phyloP scores from a whole-genome alignment of 2,797 vertebrate species.

The Enteromius trimaculatus region DNA sequence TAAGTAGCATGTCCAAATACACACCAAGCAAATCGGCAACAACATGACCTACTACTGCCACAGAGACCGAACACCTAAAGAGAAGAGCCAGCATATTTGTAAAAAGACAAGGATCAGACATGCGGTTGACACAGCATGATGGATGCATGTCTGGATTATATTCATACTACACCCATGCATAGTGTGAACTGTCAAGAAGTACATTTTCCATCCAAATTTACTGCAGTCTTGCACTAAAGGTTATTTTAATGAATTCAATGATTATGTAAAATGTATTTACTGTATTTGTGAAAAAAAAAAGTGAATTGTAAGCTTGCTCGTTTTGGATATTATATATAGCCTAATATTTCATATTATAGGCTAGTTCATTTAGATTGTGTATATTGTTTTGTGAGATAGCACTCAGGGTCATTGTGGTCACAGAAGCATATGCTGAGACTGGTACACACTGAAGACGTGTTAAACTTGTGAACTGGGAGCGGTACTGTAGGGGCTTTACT shows the following conservation, averaged over 20 bases:
- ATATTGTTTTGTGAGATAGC: not conserved
- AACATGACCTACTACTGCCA: not conserved
- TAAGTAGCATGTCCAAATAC: not conserved
- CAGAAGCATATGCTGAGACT: not conserved
- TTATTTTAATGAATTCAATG: conserved; percentile 47
- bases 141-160: not conserved
- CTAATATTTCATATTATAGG: not conserved
- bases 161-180: not conserved
- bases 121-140: not conserved
- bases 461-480: conserved; percentile 31
- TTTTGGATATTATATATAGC: not conserved
- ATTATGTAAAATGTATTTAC: not conserved
- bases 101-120: not conserved
- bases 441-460: not conserved
- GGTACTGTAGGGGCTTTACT: conserved; percentile 1
- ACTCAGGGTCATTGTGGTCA: not conserved
- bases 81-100: not conserved
- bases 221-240: conserved; percentile 28
- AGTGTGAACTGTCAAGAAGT: not conserved
- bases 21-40: not conserved
- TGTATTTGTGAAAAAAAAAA: not conserved
- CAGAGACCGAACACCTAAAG: not conserved
- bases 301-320: not conserved
- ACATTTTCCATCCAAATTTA: not conserved
- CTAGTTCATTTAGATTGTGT: not conserved